Conservation (phyloP, 2,113 vertebrate species). For the Ammodytes dubius region DNA sequence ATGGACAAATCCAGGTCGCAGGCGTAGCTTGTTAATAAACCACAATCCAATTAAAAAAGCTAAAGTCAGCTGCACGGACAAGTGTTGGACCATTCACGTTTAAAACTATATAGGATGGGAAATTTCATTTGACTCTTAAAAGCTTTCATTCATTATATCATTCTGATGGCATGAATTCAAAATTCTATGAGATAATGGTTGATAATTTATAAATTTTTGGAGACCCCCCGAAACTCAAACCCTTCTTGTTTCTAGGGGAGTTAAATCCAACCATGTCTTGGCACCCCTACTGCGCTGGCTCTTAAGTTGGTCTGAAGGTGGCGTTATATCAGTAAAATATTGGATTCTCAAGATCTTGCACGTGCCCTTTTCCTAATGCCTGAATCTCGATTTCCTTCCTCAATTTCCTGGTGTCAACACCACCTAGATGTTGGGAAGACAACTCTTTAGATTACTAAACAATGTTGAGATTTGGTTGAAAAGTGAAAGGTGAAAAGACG, state of each 20-base stretch:
- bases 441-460: too few species aligned
- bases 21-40: too few species aligned
- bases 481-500: too few species aligned
- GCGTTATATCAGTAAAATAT: background rate
- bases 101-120: background rate
- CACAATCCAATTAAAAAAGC: background rate
- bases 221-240: background rate
- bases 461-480: too few species aligned
- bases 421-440: background rate
- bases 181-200: background rate
- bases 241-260: background rate
- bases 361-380: background rate
- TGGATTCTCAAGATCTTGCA: background rate
- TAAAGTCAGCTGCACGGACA: background rate
- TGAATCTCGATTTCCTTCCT: background rate
- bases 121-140: background rate
- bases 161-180: background rate
- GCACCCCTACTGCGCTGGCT: background rate
- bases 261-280: background rate
- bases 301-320: background rate
- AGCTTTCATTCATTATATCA: background rate
- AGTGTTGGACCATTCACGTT: background rate
- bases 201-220: background rate
- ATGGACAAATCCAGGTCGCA: too few species aligned
- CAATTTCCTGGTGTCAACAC: background rate